A percentile compares a stretch with the other conserved stretches of the same genome.
phyloP scores from a whole-genome alignment of 2,797 vertebrate genomes.

The Danio albolineatus region DNA sequence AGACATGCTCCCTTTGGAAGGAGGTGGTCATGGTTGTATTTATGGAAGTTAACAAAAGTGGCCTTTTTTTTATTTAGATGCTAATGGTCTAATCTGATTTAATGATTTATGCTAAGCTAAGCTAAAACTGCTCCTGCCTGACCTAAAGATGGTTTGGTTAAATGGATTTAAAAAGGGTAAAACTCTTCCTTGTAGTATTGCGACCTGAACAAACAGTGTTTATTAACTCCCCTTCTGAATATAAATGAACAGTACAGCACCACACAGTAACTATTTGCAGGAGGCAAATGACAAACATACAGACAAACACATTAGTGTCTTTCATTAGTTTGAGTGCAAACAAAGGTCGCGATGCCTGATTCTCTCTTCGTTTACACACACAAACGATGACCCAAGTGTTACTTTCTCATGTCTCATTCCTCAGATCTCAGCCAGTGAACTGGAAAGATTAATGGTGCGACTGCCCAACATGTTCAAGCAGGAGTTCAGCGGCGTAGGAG shows the following conservation, averaged over 20 bases:
- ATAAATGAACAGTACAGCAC: neutral
- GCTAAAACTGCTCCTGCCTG: too few species aligned
- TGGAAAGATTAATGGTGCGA: slow-evolving; percentile 90
- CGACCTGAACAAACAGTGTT: neutral
- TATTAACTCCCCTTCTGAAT: neutral
- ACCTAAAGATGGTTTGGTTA: too few species aligned
- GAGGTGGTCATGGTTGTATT: too few species aligned
- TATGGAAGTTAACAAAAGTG: too few species aligned
- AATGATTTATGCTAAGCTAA: too few species aligned
- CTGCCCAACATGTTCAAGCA: slow-evolving; percentile 94
- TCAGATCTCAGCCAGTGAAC: slow-evolving; percentile 90
- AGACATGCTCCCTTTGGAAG: too few species aligned
- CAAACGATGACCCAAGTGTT: neutral
- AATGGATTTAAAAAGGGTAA: too few species aligned
- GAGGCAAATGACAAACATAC: neutral
- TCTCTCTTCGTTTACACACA: neutral
- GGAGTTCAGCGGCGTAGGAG: slow-evolving; percentile 95
- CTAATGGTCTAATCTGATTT: too few species aligned
- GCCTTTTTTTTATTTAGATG: too few species aligned
- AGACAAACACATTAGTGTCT: slow-evolving; percentile 4
- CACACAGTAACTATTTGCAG: slow-evolving; percentile 7
- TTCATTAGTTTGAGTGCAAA: slow-evolving; percentile 4
- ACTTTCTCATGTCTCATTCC: slow-evolving; percentile 29
- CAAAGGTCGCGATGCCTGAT: neutral
- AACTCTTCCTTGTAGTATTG: neutral